Evolutionary conservation across 2,888 invertebrate genomes (phyloP).

Genomic region (Torymus aiolomorphi): DNA sequence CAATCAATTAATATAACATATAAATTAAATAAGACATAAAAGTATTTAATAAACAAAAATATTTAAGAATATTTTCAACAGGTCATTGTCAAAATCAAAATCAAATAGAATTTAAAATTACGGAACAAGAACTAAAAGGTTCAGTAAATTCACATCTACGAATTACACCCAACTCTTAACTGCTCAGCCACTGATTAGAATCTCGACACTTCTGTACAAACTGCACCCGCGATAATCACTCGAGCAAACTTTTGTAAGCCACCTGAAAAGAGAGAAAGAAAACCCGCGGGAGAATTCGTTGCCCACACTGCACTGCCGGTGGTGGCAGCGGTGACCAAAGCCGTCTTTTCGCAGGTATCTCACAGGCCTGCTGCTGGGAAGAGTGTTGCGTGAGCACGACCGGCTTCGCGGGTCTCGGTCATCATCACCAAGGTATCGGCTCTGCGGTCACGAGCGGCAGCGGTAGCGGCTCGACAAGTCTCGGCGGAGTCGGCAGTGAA

Average conservation of each 20-base stretch:
- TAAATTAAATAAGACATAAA: no score
- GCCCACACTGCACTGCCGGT: slow-evolving; percentile 9
- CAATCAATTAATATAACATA: no score
- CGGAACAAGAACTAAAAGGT: no score
- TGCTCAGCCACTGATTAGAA: no score
- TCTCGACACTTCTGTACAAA: background rate
- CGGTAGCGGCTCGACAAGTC: slow-evolving; percentile 28
- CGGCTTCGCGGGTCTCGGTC: slow-evolving; percentile 65
- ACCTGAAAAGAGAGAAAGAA: background rate
- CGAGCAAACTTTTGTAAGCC: background rate
- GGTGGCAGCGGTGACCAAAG: slow-evolving; percentile 39
- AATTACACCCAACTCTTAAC: no score
- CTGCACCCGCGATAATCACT: background rate
- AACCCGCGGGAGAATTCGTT: background rate
- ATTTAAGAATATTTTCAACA: no score
- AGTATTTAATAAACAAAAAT: no score
- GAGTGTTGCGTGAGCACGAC: slow-evolving; percentile 73
- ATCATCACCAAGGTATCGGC: slow-evolving; percentile 52
- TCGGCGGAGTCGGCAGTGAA: slow-evolving; percentile 59
- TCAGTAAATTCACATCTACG: no score
- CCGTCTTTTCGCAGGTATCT: slow-evolving; percentile 69
- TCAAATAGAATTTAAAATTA: no score
- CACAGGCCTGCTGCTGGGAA: slow-evolving; percentile 75
- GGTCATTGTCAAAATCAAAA: no score
- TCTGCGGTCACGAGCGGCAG: slow-evolving; percentile 61